A percentile compares a stretch with the other conserved stretches of the same genome.
Conservation (phyloP, 2,113 vertebrate species). For the Pluvianellus socialis region DNA sequence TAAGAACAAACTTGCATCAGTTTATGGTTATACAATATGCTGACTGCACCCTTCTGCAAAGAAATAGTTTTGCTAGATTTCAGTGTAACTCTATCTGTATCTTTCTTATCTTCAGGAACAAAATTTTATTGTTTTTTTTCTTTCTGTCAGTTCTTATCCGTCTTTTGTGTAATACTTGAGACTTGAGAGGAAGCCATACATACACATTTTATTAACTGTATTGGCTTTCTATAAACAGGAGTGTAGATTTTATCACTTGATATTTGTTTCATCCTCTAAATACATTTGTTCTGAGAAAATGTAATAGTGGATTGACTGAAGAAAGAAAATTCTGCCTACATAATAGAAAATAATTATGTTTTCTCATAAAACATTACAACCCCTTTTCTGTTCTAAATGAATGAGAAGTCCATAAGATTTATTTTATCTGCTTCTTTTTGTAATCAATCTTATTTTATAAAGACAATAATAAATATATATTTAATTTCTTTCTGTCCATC, state of each 20-base stretch:
- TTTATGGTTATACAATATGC: background rate
- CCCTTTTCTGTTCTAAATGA: background rate
- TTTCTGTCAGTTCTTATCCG: background rate
- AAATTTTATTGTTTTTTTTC: background rate
- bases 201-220: background rate
- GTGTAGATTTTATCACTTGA: background rate
- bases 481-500: background rate
- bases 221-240: background rate
- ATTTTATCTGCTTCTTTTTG: background rate
- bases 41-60: background rate
- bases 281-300: background rate
- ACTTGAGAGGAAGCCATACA: background rate
- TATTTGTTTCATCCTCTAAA: background rate
- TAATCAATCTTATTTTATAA: background rate
- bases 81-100: background rate
- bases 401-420: background rate
- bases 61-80: background rate
- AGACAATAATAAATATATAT: background rate
- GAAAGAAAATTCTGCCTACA: background rate
- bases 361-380: background rate
- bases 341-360: background rate
- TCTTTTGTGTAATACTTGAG: background rate
- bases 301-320: background rate
- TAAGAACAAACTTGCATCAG: background rate
- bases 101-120: background rate